Evolutionary conservation across 2,113 vertebrate species (phyloP).

Genomic region (Podocnemis expansa): DNA sequence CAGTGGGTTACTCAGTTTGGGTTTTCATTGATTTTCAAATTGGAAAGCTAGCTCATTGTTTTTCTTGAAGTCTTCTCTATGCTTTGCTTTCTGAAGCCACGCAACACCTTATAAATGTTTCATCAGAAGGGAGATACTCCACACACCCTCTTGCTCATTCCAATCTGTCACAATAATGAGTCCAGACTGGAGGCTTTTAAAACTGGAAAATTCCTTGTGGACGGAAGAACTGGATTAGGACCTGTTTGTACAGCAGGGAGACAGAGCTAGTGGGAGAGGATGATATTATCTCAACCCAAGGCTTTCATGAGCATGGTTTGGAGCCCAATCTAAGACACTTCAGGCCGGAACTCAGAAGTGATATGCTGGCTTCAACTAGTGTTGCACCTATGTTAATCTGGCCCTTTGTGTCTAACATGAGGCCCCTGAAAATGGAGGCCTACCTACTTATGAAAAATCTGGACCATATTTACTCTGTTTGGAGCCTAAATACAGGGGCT

Average conservation of each 20-base stretch:
- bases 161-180: conserved; percentile 38
- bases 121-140: conserved; percentile 9
- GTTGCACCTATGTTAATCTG: accelerated
- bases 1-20: conserved; percentile 59
- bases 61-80: neutral
- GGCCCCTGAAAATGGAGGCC: neutral
- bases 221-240: neutral
- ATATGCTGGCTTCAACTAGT: neutral
- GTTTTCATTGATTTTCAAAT: conserved; percentile 41
- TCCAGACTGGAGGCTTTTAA: conserved; percentile 28
- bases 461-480: neutral
- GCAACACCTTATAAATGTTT: conserved; percentile 69
- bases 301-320: neutral
- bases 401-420: neutral
- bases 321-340: neutral
- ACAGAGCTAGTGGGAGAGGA: neutral
- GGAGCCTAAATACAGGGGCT: neutral
- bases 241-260: neutral
- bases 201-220: neutral
- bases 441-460: neutral
- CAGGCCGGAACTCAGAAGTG: neutral
- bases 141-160: conserved; percentile 23
- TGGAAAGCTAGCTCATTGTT: conserved; percentile 31
- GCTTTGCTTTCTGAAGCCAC: conserved; percentile 55
- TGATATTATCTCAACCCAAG: accelerated